These are phyloP conservation scores for Lepidurus packardi DNA, from an alignment of 1,140 invertebrate genomes.

Conservation along the genomic window DNA sequence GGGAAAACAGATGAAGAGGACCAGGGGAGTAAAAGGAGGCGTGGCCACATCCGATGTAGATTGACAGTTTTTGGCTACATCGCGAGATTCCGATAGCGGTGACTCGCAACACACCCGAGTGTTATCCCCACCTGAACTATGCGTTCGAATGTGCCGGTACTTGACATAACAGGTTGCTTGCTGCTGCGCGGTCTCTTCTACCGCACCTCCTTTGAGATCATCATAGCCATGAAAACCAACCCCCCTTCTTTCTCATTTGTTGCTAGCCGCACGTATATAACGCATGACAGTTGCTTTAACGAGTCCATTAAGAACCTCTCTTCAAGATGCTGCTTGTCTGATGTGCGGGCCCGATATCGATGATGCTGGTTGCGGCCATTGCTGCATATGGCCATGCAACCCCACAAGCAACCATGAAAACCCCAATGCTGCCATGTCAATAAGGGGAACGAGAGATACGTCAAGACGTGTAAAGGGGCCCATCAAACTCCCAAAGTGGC, in stretches of 20 bases:
- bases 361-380: conserved; percentile 13
- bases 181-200: not conserved
- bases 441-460: conserved; percentile 2
- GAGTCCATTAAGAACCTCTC: conserved; percentile 21
- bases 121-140: too few species aligned
- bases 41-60: too few species aligned
- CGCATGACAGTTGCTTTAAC: conserved; percentile 19
- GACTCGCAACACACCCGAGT: too few species aligned
- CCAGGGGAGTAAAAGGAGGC: too few species aligned
- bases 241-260: conserved; percentile 5
- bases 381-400: not conserved
- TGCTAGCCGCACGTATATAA: not conserved
- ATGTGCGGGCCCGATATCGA: not conserved
- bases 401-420: too few species aligned
- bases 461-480: conserved; percentile 12
- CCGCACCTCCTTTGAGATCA: not conserved
- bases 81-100: too few species aligned
- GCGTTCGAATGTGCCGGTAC: too few species aligned
- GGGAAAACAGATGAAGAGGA: too few species aligned
- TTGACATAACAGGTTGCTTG: too few species aligned
- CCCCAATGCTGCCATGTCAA: not conserved
- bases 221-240: not conserved
- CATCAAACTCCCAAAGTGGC: conserved; percentile 8
- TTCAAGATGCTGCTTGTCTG: conserved; percentile 2
- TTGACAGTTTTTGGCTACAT: too few species aligned